These are phyloP conservation scores for Nesometra sesokonis DNA, from an alignment of 35 echinoderm and acorn worm genomes.

Conservation along the genomic window DNA sequence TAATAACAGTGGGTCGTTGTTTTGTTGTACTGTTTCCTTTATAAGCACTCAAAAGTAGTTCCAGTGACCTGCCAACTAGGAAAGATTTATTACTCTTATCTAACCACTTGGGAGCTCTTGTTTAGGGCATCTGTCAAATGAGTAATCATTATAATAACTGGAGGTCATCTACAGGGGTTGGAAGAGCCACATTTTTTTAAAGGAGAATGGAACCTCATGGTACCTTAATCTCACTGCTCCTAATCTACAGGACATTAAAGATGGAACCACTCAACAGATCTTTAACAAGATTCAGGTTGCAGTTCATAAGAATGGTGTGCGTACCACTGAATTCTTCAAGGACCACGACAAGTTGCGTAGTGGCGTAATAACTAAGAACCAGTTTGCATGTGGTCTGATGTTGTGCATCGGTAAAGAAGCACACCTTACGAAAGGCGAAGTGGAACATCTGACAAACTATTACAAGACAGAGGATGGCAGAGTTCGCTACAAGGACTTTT, in stretches of 20 bases:
- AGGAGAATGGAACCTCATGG: too few species aligned
- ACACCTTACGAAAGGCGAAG: conserved; percentile 53
- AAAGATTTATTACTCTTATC: too few species aligned
- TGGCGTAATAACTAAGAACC: conserved; percentile 87
- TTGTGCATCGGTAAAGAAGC: conserved; percentile 69
- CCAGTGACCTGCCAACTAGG: too few species aligned
- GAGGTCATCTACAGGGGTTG: too few species aligned
- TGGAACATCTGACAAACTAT: conserved; percentile 70
- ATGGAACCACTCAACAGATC: conserved; percentile 19
- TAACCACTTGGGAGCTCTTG: too few species aligned
- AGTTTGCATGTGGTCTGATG: conserved; percentile 87
- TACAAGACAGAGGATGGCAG: conserved; percentile 76
- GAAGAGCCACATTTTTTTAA: too few species aligned
- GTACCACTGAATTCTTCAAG: conserved; percentile 91
- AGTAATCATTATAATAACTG: too few species aligned
- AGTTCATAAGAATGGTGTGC: conserved; percentile 86
- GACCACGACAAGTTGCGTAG: conserved; percentile 93
- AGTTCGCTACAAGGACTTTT: conserved; percentile 84
- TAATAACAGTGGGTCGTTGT: too few species aligned
- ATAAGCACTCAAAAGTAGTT: too few species aligned
- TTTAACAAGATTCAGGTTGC: conserved; percentile 76
- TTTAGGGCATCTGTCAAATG: too few species aligned
- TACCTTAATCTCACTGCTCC: too few species aligned
- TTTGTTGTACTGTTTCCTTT: too few species aligned
- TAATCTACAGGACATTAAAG: background rate